These are phyloP conservation scores for Nomada lathburiana DNA, from an alignment of 2,888 invertebrate genomes.

Conservation along the genomic window DNA sequence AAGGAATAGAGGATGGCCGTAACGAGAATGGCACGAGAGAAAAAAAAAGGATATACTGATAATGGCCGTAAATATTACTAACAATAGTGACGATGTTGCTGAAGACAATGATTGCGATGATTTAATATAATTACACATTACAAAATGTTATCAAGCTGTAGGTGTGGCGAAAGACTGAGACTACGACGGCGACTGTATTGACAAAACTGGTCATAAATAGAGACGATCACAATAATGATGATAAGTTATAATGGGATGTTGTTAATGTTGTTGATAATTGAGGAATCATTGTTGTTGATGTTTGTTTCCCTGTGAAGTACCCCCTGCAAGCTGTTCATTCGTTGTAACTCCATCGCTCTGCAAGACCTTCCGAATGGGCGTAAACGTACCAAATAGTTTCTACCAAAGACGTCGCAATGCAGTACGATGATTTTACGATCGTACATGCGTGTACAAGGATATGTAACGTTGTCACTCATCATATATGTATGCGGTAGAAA, in stretches of 20 bases:
- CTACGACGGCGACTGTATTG: conserved; percentile 65
- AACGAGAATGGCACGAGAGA: conserved; percentile 2
- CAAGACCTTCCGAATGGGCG: conserved; percentile 75
- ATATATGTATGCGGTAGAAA: conserved; percentile 41
- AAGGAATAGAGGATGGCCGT: conserved; percentile 24
- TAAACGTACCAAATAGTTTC: conserved; percentile 73
- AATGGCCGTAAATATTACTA: conserved; percentile 55
- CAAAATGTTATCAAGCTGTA: conserved; percentile 65
- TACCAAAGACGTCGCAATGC: conserved; percentile 69
- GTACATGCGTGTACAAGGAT: conserved; percentile 36
- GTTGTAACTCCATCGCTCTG: conserved; percentile 72
- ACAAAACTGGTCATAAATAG: conserved; percentile 57
- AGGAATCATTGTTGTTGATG: conserved; percentile 80
- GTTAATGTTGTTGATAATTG: conserved; percentile 81
- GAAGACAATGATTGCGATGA: conserved; percentile 73
- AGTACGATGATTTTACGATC: conserved; percentile 49
- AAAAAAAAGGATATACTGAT: not conserved
- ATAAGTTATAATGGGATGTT: conserved; percentile 78
- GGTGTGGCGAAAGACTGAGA: conserved; percentile 71
- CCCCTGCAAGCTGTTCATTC: conserved; percentile 75
- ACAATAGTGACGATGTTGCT: conserved; percentile 65
- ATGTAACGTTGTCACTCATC: conserved; percentile 38
- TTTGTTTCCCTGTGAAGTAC: conserved; percentile 78
- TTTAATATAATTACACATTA: conserved; percentile 66
- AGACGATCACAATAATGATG: conserved; percentile 74